These are phyloP conservation scores for Tangara arthus DNA, from an alignment of 2,797 vertebrate species.

Conservation along the genomic window DNA sequence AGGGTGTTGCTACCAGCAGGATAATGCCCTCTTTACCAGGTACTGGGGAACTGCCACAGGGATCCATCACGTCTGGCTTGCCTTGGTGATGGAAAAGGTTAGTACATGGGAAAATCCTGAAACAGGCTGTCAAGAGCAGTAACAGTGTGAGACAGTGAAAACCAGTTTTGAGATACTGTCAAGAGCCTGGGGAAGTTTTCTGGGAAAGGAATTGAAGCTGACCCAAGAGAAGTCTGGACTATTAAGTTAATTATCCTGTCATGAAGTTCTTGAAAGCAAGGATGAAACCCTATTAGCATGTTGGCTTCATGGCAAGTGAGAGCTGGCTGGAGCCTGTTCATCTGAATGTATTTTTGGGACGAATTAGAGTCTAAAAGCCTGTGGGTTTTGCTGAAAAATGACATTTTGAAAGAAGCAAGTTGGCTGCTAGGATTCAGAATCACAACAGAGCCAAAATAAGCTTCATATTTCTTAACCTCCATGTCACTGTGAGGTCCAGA, in stretches of 20 bases:
- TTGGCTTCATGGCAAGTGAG: constrained; percentile 18
- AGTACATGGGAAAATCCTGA: not conserved
- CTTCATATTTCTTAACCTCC: constrained; percentile 27
- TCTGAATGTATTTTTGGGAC: constrained; percentile 43
- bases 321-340: constrained; percentile 35
- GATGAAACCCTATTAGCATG: constrained; percentile 7
- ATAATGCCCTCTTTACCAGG: not conserved
- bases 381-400: constrained; percentile 44
- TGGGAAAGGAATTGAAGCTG: not conserved
- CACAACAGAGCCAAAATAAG: constrained; percentile 37
- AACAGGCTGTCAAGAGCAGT: not conserved
- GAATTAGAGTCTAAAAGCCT: constrained; percentile 29
- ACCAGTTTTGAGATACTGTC: not conserved
- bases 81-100: not conserved
- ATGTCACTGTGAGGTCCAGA: not conserved
- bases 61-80: not conserved
- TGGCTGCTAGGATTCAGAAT: constrained; percentile 21
- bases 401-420: constrained; percentile 16
- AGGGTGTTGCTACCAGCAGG: not conserved
- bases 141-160: not conserved
- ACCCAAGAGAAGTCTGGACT: not conserved
- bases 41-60: not conserved
- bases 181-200: not conserved
- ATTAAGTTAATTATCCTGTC: constrained; percentile 49
- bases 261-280: constrained; percentile 37